A percentile compares a stretch with the other conserved stretches of the same genome.
phyloP scores from a whole-genome alignment of 1,140 invertebrate genomes.

The Drosophila chauvacae region DNA sequence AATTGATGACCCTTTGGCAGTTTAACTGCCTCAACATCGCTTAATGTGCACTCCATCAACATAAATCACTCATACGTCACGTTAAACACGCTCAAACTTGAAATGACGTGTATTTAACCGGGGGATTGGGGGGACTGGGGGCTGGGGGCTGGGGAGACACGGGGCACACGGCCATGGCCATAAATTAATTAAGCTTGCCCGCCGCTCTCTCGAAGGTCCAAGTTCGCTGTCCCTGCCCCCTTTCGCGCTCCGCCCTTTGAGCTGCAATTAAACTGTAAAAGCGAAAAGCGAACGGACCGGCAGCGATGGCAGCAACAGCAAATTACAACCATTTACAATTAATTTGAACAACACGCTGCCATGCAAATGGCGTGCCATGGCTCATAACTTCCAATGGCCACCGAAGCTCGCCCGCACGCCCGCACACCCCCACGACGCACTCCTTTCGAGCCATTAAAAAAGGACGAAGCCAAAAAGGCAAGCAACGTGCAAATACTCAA shows the following conservation, averaged over 20 bases:
- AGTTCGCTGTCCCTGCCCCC: conserved; percentile 27
- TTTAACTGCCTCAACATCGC: conserved; percentile 61
- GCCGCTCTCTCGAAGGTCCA: conserved; percentile 37
- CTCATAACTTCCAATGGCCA: conserved; percentile 70
- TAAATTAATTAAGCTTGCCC: conserved; percentile 75
- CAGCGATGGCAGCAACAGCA: conserved; percentile 52
- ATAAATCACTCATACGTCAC: conserved; percentile 82
- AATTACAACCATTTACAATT: conserved; percentile 82
- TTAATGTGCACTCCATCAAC: conserved; percentile 74
- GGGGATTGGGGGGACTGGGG: neutral
- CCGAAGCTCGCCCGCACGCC: conserved; percentile 9
- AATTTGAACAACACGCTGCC: conserved; percentile 78
- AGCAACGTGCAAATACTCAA: conserved; percentile 79
- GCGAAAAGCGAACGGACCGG: conserved; percentile 56
- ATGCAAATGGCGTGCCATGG: conserved; percentile 80
- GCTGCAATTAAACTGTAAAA: conserved; percentile 82
- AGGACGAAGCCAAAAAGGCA: conserved; percentile 5
- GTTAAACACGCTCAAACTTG: conserved; percentile 79
- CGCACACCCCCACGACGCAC: conserved; percentile 18
- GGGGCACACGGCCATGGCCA: conserved; percentile 59
- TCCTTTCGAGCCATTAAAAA: conserved; percentile 40
- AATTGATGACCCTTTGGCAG: conserved; percentile 73
- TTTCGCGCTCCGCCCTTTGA: conserved; percentile 31
- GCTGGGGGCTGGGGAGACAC: neutral
- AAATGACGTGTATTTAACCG: conserved; percentile 68